These are phyloP conservation scores for Temnothorax curvispinosus DNA, from an alignment of 1,140 invertebrate species.

Conservation along the genomic window DNA sequence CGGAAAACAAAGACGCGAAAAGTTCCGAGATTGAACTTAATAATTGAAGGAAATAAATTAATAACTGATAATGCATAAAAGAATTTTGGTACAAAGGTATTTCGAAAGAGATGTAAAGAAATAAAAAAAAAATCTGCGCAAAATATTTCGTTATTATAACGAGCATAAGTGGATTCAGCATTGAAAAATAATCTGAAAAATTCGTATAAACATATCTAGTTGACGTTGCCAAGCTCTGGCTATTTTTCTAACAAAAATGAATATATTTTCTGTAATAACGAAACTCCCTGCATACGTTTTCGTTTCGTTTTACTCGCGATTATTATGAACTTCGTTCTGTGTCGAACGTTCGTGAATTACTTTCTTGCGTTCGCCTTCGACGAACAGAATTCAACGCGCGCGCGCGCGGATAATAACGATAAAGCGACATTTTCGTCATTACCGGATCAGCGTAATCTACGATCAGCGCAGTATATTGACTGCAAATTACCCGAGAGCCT, in stretches of 20 bases:
- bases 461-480: slow-evolving; percentile 11
- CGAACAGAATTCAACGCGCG: background rate
- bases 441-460: slow-evolving; percentile 30
- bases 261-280: background rate
- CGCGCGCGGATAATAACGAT: slow-evolving; percentile 4
- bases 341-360: background rate
- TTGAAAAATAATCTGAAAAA: background rate
- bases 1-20: background rate
- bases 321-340: background rate
- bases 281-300: background rate
- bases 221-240: background rate
- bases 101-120: background rate
- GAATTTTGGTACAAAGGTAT: background rate
- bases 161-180: background rate
- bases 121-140: background rate
- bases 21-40: background rate
- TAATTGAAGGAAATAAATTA: background rate
- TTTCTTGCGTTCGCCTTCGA: slow-evolving; percentile 19
- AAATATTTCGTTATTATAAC: background rate
- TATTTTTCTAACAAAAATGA: background rate
- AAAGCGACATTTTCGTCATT: slow-evolving; percentile 31
- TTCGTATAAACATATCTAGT: background rate
- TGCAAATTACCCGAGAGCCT: background rate
- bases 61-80: background rate
- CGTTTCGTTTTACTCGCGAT: background rate